These are phyloP conservation scores for Eleginops maclovinus DNA, from an alignment of 2,113 vertebrate species.

Conservation along the genomic window DNA sequence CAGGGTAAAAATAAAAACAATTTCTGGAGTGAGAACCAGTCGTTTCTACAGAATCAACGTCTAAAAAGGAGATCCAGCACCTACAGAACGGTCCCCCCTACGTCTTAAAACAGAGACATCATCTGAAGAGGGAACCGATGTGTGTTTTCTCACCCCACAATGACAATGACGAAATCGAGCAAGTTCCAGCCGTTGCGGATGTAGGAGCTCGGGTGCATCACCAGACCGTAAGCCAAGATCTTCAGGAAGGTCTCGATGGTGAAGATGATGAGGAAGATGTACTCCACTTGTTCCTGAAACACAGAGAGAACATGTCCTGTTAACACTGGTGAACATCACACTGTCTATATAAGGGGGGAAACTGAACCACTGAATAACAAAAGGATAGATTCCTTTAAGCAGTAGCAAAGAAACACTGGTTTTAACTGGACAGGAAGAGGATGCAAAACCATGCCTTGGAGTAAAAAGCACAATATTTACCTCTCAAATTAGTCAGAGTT, in stretches of 20 bases:
- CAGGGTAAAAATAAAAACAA: no score
- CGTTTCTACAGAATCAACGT: neutral
- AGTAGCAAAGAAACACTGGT: no score
- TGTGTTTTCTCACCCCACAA: conserved; percentile 85
- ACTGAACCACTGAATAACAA: neutral
- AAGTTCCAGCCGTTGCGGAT: conserved; percentile 97
- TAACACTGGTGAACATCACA: neutral
- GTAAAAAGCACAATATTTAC: no score
- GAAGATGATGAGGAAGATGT: conserved; percentile 95
- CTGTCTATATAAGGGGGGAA: no score
- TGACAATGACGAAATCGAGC: conserved; percentile 93
- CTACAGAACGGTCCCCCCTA: neutral
- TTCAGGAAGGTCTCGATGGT: conserved; percentile 94
- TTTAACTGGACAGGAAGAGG: no score
- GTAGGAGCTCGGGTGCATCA: conserved; percentile 94
- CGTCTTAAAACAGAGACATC: no score
- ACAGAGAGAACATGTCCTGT: neutral
- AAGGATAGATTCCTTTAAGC: no score
- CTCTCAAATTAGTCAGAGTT: no score
- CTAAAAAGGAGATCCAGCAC: neutral
- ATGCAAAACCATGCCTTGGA: no score
- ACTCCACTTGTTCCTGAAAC: conserved; percentile 92
- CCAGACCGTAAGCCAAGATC: conserved; percentile 93
- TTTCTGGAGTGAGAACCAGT: no score
- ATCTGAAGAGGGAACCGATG: neutral